These are phyloP conservation scores for Nyleta sp. DNA, from an alignment of 2,888 invertebrate genomes.

Conservation along the genomic window DNA sequence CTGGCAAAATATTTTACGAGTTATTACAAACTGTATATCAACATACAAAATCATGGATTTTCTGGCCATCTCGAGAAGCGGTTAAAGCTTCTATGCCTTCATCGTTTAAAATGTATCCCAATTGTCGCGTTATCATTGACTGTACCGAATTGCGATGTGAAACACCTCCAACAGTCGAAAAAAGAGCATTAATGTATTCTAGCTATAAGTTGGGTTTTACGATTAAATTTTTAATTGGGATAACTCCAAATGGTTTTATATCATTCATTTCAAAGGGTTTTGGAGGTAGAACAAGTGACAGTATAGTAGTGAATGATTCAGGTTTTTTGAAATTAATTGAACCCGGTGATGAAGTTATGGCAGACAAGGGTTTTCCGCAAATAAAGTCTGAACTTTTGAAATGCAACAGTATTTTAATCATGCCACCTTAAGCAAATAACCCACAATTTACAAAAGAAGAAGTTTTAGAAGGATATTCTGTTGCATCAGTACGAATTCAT, in stretches of 20 bases:
- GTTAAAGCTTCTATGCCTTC: conserved; percentile 37
- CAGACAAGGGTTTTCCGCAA: conserved; percentile 20
- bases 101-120: conserved; percentile 6
- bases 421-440: conserved; percentile 33
- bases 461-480: conserved; percentile 4
- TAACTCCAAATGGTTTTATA: background rate
- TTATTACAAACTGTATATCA: conserved; percentile 42
- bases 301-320: conserved; percentile 65
- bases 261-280: conserved; percentile 68
- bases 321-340: conserved; percentile 68
- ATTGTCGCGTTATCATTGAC: conserved; percentile 48
- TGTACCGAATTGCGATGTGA: conserved; percentile 50
- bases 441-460: background rate
- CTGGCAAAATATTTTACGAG: conserved; percentile 55
- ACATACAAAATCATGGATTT: conserved; percentile 38
- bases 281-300: conserved; percentile 65
- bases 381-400: conserved; percentile 2
- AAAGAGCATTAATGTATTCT: conserved; percentile 12
- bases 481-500: background rate
- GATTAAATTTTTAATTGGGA: background rate
- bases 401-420: conserved; percentile 59
- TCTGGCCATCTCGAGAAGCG: conserved; percentile 45
- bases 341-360: conserved; percentile 55
- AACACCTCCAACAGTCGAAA: conserved; percentile 14
- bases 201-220: background rate